These are phyloP conservation scores for Enteromius fasciolatus DNA, from an alignment of 2,797 vertebrate genomes.

Conservation along the genomic window DNA sequence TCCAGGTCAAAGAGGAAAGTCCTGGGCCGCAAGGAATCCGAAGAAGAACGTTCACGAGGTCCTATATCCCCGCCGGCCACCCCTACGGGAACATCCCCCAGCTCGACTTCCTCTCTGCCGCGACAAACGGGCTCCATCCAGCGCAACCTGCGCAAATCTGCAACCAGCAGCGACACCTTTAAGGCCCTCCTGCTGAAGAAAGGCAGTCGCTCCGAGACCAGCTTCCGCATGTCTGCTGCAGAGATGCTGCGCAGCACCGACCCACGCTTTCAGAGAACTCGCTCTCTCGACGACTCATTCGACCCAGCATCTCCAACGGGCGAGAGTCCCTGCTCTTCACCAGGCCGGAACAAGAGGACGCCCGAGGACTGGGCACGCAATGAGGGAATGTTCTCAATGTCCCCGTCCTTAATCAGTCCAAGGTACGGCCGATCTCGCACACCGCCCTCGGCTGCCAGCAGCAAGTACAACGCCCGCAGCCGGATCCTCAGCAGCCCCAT, in stretches of 20 bases:
- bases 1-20: slow-evolving; percentile 95
- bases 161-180: slow-evolving; percentile 97
- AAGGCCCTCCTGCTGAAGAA: slow-evolving; percentile 96
- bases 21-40: slow-evolving; percentile 93
- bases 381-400: slow-evolving; percentile 82
- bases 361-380: slow-evolving; percentile 89
- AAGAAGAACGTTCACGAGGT: slow-evolving; percentile 85
- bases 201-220: slow-evolving; percentile 90
- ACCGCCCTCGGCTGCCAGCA: slow-evolving; percentile 94
- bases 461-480: slow-evolving; percentile 90
- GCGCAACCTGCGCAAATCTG: slow-evolving; percentile 89
- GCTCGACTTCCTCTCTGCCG: slow-evolving; percentile 69
- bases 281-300: slow-evolving; percentile 72
- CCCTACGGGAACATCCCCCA: slow-evolving; percentile 76
- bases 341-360: slow-evolving; percentile 78
- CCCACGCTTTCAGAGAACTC: slow-evolving; percentile 86
- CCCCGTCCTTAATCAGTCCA: slow-evolving; percentile 78
- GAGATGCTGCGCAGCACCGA: slow-evolving; percentile 96
- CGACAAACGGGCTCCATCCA: slow-evolving; percentile 89
- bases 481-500: slow-evolving; percentile 98
- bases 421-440: slow-evolving; percentile 90
- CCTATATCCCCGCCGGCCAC: slow-evolving; percentile 83
- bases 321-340: slow-evolving; percentile 81
- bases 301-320: slow-evolving; percentile 64
- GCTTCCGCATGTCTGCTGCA: slow-evolving; percentile 92